Evolutionary conservation across 2,888 invertebrate species (phyloP).

Genomic region (Phortica okadai): DNA sequence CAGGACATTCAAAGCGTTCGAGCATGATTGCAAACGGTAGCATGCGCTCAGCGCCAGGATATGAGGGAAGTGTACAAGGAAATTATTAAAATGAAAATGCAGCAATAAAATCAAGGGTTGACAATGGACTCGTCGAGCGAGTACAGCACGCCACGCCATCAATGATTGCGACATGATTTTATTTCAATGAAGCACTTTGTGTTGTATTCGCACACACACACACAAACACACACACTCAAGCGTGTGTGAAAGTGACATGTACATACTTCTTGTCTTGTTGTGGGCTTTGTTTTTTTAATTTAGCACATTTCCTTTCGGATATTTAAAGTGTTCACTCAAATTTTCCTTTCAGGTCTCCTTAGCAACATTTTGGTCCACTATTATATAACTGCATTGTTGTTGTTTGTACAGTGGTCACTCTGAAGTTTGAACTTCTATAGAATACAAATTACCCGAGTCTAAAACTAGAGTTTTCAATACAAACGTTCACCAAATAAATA

Average conservation of each 20-base stretch:
- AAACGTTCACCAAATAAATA: too few species aligned
- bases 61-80: conserved; percentile 15
- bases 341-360: too few species aligned
- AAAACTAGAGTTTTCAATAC: too few species aligned
- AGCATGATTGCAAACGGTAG: conserved; percentile 16
- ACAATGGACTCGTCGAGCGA: neutral
- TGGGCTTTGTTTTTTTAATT: too few species aligned
- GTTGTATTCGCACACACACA: neutral
- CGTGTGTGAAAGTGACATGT: neutral
- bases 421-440: too few species aligned
- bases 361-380: too few species aligned
- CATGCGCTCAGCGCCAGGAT: neutral
- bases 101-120: conserved; percentile 16
- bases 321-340: too few species aligned
- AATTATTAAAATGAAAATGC: conserved; percentile 15
- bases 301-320: too few species aligned
- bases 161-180: neutral
- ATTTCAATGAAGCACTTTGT: neutral
- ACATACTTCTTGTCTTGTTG: neutral
- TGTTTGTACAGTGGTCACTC: too few species aligned
- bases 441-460: too few species aligned
- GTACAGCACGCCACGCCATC: neutral
- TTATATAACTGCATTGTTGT: too few species aligned
- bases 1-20: conserved; percentile 22
- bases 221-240: neutral